These are phyloP conservation scores for Luidia sarsii DNA, from an alignment of 53 echinoderm and acorn worm species.

Conservation along the genomic window DNA sequence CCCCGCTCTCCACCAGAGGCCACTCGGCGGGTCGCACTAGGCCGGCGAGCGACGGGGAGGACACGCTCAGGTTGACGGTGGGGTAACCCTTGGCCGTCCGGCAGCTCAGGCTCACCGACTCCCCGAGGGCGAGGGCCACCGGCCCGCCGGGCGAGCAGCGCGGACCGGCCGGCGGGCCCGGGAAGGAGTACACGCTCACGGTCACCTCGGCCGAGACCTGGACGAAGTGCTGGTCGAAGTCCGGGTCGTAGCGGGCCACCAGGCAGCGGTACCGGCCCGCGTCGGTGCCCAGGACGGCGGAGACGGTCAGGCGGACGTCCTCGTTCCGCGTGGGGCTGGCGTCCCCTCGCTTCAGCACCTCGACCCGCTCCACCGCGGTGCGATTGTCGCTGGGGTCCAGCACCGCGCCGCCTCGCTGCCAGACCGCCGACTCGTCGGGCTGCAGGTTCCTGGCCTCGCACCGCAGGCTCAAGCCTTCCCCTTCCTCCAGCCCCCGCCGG, in stretches of 20 bases:
- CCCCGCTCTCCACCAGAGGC: neutral
- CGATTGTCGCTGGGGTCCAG: neutral
- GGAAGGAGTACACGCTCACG: constrained; percentile 18
- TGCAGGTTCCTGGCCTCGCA: neutral
- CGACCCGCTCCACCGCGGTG: neutral
- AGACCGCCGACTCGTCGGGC: neutral
- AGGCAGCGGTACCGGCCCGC: constrained; percentile 23
- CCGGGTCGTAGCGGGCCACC: neutral
- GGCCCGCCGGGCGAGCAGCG: constrained; percentile 28
- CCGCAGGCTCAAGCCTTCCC: neutral
- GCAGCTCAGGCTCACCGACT: neutral
- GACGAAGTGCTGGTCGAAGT: neutral
- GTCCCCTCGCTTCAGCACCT: neutral
- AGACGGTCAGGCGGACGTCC: neutral
- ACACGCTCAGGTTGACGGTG: constrained; percentile 1
- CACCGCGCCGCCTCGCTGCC: constrained; percentile 18
- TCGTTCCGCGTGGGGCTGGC: neutral
- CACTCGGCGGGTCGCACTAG: neutral
- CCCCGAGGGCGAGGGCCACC: neutral
- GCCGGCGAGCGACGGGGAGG: neutral
- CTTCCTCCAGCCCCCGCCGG: constrained; percentile 16
- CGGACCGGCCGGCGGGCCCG: neutral
- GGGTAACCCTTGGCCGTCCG: constrained; percentile 1
- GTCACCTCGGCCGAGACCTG: neutral
- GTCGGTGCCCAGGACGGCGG: constrained; percentile 1